phyloP scores from a whole-genome alignment of 2,888 invertebrate genomes.

The Dendrolimus pini region DNA sequence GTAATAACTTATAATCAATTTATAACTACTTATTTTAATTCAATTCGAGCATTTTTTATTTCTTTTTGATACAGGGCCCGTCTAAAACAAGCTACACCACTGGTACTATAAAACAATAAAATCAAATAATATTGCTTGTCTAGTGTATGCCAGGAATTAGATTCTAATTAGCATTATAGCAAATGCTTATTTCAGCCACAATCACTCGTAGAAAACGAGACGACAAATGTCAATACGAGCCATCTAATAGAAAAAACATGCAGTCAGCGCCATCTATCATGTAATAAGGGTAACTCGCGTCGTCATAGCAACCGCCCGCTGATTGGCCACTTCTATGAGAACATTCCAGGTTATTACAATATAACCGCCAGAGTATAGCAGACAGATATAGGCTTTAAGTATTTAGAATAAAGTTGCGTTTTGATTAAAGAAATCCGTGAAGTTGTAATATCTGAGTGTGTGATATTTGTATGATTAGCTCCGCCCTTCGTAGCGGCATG shows the following conservation, averaged over 20 bases:
- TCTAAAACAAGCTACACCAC: no score
- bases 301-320: slow-evolving; percentile 61
- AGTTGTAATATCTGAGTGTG: slow-evolving; percentile 24
- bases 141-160: no score
- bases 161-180: no score
- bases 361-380: slow-evolving; percentile 31
- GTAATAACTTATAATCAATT: no score
- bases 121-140: no score
- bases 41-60: no score
- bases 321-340: slow-evolving; percentile 60
- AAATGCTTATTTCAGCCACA: no score
- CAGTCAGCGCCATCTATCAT: slow-evolving; percentile 54
- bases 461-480: slow-evolving; percentile 49
- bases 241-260: slow-evolving; percentile 3
- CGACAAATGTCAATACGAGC: not conserved
- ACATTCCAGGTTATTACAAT: slow-evolving; percentile 27
- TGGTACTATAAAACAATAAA: no score
- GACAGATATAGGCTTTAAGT: slow-evolving; percentile 41
- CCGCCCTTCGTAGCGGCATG: slow-evolving; percentile 67
- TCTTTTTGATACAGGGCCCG: no score
- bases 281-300: slow-evolving; percentile 34
- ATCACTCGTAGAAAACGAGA: no score
- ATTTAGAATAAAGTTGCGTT: slow-evolving; percentile 33
- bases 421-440: slow-evolving; percentile 17
- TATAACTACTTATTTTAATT: no score